Conservation (phyloP, 1,140 invertebrate genomes). For the Tetramorium alpestre region DNA sequence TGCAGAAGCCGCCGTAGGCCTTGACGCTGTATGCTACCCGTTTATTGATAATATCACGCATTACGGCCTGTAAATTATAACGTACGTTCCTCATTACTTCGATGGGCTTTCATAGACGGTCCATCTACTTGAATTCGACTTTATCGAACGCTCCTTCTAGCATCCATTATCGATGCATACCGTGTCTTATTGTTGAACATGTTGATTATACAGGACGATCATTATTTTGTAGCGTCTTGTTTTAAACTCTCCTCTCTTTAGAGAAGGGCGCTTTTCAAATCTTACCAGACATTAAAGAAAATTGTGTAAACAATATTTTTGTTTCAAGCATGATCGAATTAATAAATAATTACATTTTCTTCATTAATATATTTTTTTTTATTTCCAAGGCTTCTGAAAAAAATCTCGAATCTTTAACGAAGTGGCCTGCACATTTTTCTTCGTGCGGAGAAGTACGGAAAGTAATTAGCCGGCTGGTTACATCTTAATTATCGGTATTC, state of each 20-base stretch:
- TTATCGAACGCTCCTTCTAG: background rate
- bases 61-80: conserved; percentile 43
- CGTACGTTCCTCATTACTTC: conserved; percentile 4
- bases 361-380: background rate
- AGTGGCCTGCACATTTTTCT: background rate
- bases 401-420: background rate
- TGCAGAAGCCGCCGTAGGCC: background rate
- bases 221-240: conserved; percentile 2
- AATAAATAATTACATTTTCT: background rate
- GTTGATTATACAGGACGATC: background rate
- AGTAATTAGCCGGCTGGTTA: conserved; percentile 6
- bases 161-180: background rate
- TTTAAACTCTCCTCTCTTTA: background rate
- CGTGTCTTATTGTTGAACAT: conserved; percentile 4
- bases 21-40: conserved; percentile 3
- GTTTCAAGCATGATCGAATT: background rate
- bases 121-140: conserved; percentile 10
- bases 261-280: background rate
- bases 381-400: background rate
- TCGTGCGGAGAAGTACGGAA: background rate
- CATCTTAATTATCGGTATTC: conserved; percentile 26
- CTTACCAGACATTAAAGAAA: background rate
- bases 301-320: background rate
- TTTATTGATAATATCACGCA: conserved; percentile 48
- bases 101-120: conserved; percentile 4